Base-by-base conservation (phyloP, 1,140 invertebrate species). In the Rhopalosiphum maidis region DNA sequence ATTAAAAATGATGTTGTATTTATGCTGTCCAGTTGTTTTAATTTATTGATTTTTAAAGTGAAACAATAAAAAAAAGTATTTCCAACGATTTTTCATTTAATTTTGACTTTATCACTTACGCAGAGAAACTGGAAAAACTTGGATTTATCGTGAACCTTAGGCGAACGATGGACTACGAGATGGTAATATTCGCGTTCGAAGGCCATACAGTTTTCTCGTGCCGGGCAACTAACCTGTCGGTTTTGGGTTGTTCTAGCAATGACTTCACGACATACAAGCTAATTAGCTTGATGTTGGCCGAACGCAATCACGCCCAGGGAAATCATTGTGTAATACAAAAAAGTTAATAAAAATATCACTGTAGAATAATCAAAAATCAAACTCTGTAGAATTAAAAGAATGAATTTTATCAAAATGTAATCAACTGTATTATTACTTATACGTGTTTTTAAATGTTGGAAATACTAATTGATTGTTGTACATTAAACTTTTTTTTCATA, bases 101-200 rank as follows among this genome's bases (percentile, higher is more conserved):
- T 48, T 88, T 46, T 7, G 6, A 51, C 15, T 88, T 51, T 88
- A 0, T 88, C 5, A 23, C 1, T 25, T n/a, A 6, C 8, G 1
- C 18, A 91, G 90, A 91, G 2, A 46, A 30, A 46, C 18, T 91
- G 3, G 41, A 41, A n/a, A 43, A 0, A n/a, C 41, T 25, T 7
- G 55, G 90, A 8, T 91, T 91, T 7, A 5, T 7, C 1, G 90
- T 91, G 5, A 91, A n/a, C 18, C 54, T 68, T 2, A 60, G 23
- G 30, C 55, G 60, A 7, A 25, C 4, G 21, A 1, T 25, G 37
- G 43, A 43, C 25, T 77, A n/a, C 41, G 90, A 30, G 0, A 91
- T 68, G 90, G 90, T 91, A 25, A 60, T 60, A 41, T 91, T 91
- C 8, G 54, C 90, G 18, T 77, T 91, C 90, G 54, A 91, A n/a